Percentiles rank a stretch among this genome's conserved stretches.
Evolutionary conservation across 37 sponge, comb jelly and placozoan genomes (phyloP).

Genomic region (Aphrocallistes beatrix): DNA sequence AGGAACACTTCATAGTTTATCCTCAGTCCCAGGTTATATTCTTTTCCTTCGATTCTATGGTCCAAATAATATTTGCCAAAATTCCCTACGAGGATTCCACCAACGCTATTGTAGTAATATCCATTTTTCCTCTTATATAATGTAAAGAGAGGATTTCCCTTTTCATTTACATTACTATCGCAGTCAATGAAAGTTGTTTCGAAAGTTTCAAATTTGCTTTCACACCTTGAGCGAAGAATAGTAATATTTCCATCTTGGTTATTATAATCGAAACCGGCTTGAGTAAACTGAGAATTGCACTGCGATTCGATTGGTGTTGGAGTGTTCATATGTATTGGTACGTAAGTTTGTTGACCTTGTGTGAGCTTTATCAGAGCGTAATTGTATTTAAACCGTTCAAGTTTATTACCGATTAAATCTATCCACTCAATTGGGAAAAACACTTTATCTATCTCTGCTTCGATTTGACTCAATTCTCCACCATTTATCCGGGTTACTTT

Average conservation of each 20-base stretch:
- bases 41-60: background rate
- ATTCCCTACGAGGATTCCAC: background rate
- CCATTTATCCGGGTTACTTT: background rate
- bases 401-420: background rate
- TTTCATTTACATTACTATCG: background rate
- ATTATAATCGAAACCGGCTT: background rate
- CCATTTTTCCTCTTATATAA: background rate
- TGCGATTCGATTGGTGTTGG: background rate
- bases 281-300: background rate
- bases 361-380: background rate
- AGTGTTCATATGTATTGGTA: slow-evolving; percentile 8
- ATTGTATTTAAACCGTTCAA: background rate
- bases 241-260: background rate
- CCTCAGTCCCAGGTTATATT: background rate
- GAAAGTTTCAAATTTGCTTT: background rate
- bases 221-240: background rate
- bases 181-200: background rate
- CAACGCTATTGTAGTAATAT: background rate
- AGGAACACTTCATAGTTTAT: background rate
- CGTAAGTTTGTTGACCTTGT: background rate
- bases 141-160: background rate
- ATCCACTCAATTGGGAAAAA: background rate
- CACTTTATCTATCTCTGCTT: background rate
- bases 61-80: background rate
- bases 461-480: background rate